phyloP scores from a whole-genome alignment of 2,797 vertebrate species.

The Pseudochromis fuscus region DNA sequence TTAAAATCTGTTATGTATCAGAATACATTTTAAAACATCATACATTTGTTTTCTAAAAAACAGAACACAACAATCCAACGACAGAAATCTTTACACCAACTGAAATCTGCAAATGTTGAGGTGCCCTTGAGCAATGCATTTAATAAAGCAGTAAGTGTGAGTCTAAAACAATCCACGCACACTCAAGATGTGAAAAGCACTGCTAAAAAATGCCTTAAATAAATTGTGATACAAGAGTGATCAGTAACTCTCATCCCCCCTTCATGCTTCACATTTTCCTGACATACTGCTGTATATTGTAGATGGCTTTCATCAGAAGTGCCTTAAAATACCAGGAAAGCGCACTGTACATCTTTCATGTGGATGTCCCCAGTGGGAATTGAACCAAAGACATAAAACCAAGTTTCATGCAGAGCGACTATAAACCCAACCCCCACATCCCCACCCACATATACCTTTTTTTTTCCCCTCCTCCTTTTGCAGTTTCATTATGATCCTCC shows the following conservation, averaged over 20 bases:
- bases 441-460: slow-evolving; percentile 49
- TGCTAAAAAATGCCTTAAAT: slow-evolving; percentile 12
- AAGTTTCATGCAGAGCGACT: slow-evolving; percentile 50
- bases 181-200: slow-evolving; percentile 14
- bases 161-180: neutral
- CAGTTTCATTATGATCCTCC: slow-evolving; percentile 60
- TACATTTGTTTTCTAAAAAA: neutral
- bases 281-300: slow-evolving; percentile 31
- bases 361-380: slow-evolving; percentile 53
- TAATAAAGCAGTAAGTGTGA: neutral
- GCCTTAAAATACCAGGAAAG: slow-evolving; percentile 52
- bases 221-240: slow-evolving; percentile 31
- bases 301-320: slow-evolving; percentile 55
- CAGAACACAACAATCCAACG: too few relatives aligned
- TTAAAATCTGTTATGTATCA: neutral
- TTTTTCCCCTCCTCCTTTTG: slow-evolving; percentile 45
- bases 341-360: slow-evolving; percentile 39
- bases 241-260: slow-evolving; percentile 17
- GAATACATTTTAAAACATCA: neutral
- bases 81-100: slow-evolving; percentile 3
- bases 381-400: slow-evolving; percentile 51
- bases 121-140: slow-evolving; percentile 5
- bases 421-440: slow-evolving; percentile 60
- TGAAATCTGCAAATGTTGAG: neutral
- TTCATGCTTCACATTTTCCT: slow-evolving; percentile 26